phyloP scores from a whole-genome alignment of 2,888 invertebrate species.

The Flexamia atlantica region DNA sequence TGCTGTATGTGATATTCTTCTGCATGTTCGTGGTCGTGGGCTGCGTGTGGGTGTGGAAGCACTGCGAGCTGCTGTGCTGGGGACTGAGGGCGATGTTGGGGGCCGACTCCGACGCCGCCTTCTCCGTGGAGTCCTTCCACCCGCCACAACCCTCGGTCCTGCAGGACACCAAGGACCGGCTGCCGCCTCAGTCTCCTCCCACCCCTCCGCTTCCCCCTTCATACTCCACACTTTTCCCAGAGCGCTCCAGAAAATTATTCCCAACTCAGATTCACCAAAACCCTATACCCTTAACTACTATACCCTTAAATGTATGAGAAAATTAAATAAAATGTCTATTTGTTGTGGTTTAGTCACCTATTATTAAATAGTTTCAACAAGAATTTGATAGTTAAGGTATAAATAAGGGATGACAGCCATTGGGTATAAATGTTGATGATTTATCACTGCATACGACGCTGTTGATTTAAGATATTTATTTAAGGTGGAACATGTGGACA shows the following conservation, averaged over 20 bases:
- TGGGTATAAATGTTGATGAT: too few relatives aligned
- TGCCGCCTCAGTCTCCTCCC: background rate
- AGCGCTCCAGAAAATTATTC: background rate
- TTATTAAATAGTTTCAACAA: too few relatives aligned
- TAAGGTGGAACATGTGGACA: too few relatives aligned
- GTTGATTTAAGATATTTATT: too few relatives aligned
- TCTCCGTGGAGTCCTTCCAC: background rate
- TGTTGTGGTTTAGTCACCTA: background rate
- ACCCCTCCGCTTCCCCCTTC: background rate
- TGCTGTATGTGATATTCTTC: background rate
- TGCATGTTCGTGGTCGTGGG: background rate
- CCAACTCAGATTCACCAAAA: background rate
- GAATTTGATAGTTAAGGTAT: too few relatives aligned
- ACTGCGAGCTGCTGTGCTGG: constrained; percentile 15
- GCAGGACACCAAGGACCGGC: background rate
- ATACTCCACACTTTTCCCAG: background rate
- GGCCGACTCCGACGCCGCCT: background rate
- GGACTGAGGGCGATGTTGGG: background rate
- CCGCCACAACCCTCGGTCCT: background rate
- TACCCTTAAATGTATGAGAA: background rate
- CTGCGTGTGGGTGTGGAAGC: background rate
- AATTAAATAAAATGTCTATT: background rate
- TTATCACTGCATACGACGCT: too few relatives aligned
- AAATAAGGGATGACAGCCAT: too few relatives aligned
- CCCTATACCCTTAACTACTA: background rate